Conservation (phyloP, 2,113 vertebrate genomes). For the Ahaetulla prasina region DNA sequence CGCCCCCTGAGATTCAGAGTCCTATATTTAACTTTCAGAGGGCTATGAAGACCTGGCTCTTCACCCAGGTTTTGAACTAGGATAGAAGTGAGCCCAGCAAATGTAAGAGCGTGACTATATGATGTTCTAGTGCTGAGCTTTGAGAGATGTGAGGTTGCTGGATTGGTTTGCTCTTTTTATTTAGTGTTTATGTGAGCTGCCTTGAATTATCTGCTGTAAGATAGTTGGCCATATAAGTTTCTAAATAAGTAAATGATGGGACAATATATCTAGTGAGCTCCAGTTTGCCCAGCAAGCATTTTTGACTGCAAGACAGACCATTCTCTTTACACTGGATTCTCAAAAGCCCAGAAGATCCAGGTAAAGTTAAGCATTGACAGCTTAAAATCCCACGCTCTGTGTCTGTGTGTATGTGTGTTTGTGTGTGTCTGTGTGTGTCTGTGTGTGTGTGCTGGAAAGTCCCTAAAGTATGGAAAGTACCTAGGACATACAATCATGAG, state of each 20-base stretch:
- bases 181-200: background rate
- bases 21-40: background rate
- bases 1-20: no score
- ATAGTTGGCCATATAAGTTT: background rate
- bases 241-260: background rate
- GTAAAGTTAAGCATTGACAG: background rate
- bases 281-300: background rate
- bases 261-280: background rate
- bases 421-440: accelerated
- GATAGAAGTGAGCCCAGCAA: background rate
- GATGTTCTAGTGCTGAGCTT: background rate
- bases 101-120: background rate
- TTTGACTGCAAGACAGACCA: background rate
- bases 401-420: background rate
- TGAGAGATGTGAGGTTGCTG: background rate
- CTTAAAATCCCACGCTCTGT: background rate
- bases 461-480: background rate
- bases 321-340: background rate
- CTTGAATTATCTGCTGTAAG: background rate
- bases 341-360: background rate
- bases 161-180: background rate
- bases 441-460: background rate
- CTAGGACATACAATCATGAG: background rate
- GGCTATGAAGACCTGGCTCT: background rate
- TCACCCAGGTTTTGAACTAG: background rate